Conservation (phyloP, 2,113 vertebrate species). For the Reinhardtius hippoglossoides region DNA sequence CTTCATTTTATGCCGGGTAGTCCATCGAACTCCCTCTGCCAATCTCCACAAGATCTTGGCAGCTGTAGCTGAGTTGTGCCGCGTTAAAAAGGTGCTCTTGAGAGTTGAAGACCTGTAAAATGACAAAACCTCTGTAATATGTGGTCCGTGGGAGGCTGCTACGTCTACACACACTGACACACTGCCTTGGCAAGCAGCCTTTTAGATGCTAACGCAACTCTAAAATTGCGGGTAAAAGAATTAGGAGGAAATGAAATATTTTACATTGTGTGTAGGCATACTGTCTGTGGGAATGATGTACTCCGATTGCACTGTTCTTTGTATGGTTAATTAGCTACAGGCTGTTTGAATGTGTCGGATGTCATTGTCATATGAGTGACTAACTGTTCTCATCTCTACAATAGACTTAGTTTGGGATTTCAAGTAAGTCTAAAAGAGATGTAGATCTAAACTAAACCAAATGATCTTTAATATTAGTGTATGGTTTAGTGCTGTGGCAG, state of each 20-base stretch:
- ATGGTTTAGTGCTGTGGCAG: background rate
- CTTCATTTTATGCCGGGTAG: background rate
- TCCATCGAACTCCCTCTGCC: constrained; percentile 1
- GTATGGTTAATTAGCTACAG: background rate
- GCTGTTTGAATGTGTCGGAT: background rate
- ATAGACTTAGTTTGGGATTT: background rate
- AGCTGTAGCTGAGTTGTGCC: background rate
- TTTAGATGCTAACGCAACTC: background rate
- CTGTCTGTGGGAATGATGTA: background rate
- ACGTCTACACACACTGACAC: background rate
- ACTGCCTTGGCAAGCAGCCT: background rate
- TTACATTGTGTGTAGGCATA: background rate
- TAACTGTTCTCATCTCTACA: background rate
- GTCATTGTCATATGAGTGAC: background rate
- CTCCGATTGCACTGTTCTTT: background rate
- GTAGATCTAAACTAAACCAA: too few relatives aligned
- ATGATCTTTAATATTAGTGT: background rate
- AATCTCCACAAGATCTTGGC: background rate
- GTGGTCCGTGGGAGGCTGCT: background rate
- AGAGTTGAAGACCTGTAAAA: background rate
- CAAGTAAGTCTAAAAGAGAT: background rate
- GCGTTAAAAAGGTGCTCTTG: background rate
- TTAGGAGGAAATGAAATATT: constrained; percentile 5
- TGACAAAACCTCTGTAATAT: background rate
- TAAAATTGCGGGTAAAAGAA: background rate